phyloP scores from a whole-genome alignment of 2,113 vertebrate species.

The Dromaius novaehollandiae region DNA sequence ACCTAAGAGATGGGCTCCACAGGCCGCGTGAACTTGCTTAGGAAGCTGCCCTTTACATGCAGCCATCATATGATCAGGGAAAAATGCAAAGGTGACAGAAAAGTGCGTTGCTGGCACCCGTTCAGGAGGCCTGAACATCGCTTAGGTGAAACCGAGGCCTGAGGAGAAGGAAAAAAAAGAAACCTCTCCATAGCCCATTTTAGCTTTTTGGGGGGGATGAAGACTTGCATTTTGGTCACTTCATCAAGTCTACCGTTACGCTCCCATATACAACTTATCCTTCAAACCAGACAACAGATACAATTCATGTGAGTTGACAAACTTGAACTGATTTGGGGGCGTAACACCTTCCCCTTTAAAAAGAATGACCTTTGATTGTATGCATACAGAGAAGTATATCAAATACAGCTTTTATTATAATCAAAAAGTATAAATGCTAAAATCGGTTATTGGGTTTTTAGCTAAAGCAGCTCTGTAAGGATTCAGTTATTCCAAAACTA shows the following conservation, averaged over 20 bases:
- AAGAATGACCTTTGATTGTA: not conserved
- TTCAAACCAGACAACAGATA: not conserved
- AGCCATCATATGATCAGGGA: not conserved
- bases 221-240: rapidly evolving
- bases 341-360: rapidly evolving
- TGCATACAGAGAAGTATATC: rapidly evolving
- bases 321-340: not conserved
- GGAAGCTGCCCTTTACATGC: not conserved
- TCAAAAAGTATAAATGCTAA: not conserved
- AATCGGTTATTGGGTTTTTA: rapidly evolving
- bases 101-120: not conserved
- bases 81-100: not conserved
- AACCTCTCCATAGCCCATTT: rapidly evolving
- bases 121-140: not conserved
- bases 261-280: not conserved
- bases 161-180: not conserved
- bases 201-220: no score
- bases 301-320: not conserved
- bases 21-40: not conserved
- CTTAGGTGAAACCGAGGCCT: not conserved
- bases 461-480: not conserved
- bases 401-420: not conserved
- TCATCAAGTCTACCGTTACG: not conserved
- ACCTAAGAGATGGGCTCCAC: rapidly evolving
- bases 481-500: not conserved